Base-by-base conservation (phyloP, 2,113 vertebrate genomes). In the Misgurnus mizolepis region DNA sequence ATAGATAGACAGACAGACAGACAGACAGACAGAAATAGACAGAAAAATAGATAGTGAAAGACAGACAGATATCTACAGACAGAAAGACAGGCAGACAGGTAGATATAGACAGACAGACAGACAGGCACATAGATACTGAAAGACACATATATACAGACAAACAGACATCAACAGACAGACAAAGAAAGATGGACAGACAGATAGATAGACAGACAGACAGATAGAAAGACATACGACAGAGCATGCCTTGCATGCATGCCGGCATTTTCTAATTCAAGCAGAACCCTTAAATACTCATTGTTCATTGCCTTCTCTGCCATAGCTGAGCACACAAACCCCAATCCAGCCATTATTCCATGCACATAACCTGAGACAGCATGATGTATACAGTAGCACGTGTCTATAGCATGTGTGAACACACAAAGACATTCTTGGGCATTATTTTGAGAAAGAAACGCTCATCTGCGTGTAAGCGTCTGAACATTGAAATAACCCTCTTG, bases 211-310 rank as follows among this genome's bases (percentile, higher is more conserved):
- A 12, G 50, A 14, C 14, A 53, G 50, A 53, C 17, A 27, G 45
- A 72, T n/a, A 72, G 78, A 72, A 39, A 62, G 58, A 68, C 41
- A 22, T n/a, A 67, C 15, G 43, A 58, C 50, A 18, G 11, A 68
- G 18, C 80, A 76, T 76, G 80, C 80, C 73, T 70, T 58, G 39
- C 80, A 81, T 76, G 73, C 80, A 76, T 18, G 22, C 49, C 76
- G 14, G 71, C 11, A n/a, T 43, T 73, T 73, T 61, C 6, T 61
- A 61, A 45, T 61, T 14, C 40, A 73, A 60, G 55, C 11, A 10
- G 55, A 60, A 60, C 11, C 40, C 53, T 40, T 39, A 71, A 71
- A 45, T 58, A 43, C 39, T 58, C 10, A 4, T 14, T 8, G 55
- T 22, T 58, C n/a, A 7, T 18, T 58, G n/a, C 22, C 14, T 74